Conservation (phyloP, 2,888 invertebrate species). For the Nemapogon koenigi region DNA sequence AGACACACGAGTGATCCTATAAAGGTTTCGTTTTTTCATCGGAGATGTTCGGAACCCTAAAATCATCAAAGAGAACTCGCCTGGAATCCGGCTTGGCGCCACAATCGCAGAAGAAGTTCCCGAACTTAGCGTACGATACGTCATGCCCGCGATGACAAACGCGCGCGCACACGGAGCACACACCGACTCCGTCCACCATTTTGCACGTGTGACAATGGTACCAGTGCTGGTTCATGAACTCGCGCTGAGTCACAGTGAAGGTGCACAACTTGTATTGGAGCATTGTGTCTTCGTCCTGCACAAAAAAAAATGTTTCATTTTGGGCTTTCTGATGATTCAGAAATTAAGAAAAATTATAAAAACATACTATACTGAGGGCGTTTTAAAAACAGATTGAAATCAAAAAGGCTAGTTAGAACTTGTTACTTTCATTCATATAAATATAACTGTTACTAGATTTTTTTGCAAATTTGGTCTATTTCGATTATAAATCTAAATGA, state of each 20-base stretch:
- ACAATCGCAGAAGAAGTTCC: constrained; percentile 99
- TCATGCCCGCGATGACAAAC: constrained; percentile 98
- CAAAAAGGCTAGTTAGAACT: no score
- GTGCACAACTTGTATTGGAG: constrained; percentile 93
- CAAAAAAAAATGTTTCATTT: constrained; percentile 5
- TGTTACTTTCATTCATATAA: no score
- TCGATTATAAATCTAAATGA: no score
- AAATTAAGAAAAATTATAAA: no score
- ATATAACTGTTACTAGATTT: no score
- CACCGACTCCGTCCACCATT: constrained; percentile 98
- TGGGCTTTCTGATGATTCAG: no score
- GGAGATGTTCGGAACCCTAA: no score
- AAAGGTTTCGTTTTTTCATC: no score
- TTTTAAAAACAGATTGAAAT: no score
- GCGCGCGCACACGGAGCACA: constrained; percentile 96
- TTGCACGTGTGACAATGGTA: constrained; percentile 99
- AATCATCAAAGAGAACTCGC: constrained; percentile 23
- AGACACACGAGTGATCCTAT: no score
- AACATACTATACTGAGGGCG: no score
- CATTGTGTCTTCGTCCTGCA: constrained; percentile 82
- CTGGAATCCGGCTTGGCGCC: constrained; percentile 90
- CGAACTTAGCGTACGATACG: constrained; percentile 95
- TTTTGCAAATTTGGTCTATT: no score
- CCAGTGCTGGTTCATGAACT: constrained; percentile 98
- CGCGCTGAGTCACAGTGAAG: constrained; percentile 95